Percentiles rank a stretch among this genome's conserved stretches.
These are phyloP conservation scores for Istiophorus platypterus DNA, from an alignment of 2,113 vertebrate species.

Conservation along the genomic window DNA sequence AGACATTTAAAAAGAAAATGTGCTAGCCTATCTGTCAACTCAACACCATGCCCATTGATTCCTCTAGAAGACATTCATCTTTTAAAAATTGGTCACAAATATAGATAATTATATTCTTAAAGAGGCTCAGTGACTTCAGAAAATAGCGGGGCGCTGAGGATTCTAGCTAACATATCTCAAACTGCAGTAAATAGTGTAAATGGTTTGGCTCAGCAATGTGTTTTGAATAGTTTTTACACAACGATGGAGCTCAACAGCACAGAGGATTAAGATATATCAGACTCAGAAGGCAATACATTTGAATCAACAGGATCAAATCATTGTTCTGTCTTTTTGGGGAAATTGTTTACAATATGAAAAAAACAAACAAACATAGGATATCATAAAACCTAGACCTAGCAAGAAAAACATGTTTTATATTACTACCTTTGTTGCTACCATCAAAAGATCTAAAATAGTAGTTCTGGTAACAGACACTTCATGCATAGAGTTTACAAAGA, in stretches of 20 bases:
- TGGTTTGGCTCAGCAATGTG: background rate
- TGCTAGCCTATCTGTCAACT: background rate
- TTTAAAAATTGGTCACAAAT: background rate
- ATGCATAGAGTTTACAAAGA: background rate
- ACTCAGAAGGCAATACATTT: background rate
- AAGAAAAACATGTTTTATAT: background rate
- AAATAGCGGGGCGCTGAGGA: background rate
- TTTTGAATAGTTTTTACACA: background rate
- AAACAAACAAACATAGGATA: background rate
- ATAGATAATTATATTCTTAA: too few species aligned
- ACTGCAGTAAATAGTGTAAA: background rate
- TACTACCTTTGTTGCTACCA: background rate
- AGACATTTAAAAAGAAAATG: too few species aligned
- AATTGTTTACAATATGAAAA: too few species aligned
- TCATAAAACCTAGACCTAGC: background rate
- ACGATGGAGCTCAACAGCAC: too few species aligned
- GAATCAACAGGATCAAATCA: background rate
- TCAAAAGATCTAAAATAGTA: background rate
- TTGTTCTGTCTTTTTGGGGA: background rate
- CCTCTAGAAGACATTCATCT: background rate
- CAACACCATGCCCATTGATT: background rate
- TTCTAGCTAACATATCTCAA: background rate
- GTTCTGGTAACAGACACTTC: background rate
- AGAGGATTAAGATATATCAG: background rate
- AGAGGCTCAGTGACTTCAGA: too few species aligned